These are phyloP conservation scores for Orchesella flavescens DNA, from an alignment of 2,888 invertebrate genomes.

Conservation along the genomic window DNA sequence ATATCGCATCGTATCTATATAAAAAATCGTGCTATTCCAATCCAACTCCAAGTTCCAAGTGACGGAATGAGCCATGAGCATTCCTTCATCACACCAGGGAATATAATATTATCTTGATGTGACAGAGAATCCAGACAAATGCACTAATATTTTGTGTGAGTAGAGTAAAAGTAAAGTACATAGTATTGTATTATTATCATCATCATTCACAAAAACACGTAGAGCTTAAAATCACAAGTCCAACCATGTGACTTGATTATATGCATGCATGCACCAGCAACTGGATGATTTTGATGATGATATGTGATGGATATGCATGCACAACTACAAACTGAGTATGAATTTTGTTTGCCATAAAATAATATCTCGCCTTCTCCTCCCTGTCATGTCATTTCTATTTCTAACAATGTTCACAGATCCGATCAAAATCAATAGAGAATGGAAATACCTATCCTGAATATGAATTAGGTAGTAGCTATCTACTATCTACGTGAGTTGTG, in stretches of 20 bases:
- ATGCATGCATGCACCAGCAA: conserved; percentile 29
- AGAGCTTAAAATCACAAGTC: background rate
- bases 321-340: background rate
- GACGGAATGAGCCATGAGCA: conserved; percentile 15
- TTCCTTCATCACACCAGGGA: conserved; percentile 2
- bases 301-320: background rate
- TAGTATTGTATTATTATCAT: background rate
- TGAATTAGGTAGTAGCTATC: conserved; percentile 10
- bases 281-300: background rate
- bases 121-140: conserved; percentile 30
- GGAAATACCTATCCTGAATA: conserved; percentile 5
- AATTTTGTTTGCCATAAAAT: background rate
- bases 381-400: background rate
- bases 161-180: too few species aligned
- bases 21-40: too few species aligned
- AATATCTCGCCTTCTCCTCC: background rate
- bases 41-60: too few species aligned
- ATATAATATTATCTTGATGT: conserved; percentile 11
- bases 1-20: too few species aligned
- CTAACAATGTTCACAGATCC: background rate
- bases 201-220: too few species aligned
- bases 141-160: conserved; percentile 12
- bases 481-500: background rate
- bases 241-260: conserved; percentile 16
- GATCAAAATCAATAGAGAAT: conserved; percentile 19